Base-by-base conservation (phyloP, 2,888 invertebrate genomes). In the Patella caerulea region DNA sequence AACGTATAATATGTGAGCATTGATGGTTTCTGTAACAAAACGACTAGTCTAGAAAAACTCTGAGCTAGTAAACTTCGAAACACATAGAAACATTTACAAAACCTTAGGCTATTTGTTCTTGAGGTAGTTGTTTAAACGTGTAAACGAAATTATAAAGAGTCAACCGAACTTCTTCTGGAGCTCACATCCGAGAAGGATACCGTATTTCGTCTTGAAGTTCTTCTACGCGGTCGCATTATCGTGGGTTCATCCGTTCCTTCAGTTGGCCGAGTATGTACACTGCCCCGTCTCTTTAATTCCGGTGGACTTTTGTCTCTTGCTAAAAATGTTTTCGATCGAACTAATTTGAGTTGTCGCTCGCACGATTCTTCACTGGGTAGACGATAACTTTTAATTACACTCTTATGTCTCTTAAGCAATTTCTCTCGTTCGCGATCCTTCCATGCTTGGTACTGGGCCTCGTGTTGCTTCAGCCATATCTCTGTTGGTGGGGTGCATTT, bases 361-460 rank as follows among this genome's bases (percentile, higher is more conserved):
- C 65, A 24, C 7, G 65, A 24, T 5, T 65, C 65, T 12, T 65
- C 65, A 24, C 14, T 65, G 19, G 65, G 65, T 12, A 65, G 11
- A 11, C 65, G 65, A 9, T 65, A 65, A 65, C 65, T 65, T 65
- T 65, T 65, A 12, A 65, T 65, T 4, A 65, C 11, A 65, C 65
- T 65, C 19, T 19, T 65, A 65, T 65, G 65, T 11, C 65, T 19
- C 7, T 65, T 65, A 19, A 65, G 24, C 19, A 65, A 24, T 24
- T 65, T 65, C 24, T 65, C 65, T 65, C 65, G 19, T 65, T 65
- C 65, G 19, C 65, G 65, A 19, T 19, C 65, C 24, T 65, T 65
- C 65, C 65, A 65, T 24, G 65, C 19, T 24, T 65, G 19, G 24
- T 19, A 65, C 19, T 65, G 65, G 19, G 19, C 65, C 11, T 24